phyloP scores from a whole-genome alignment of 1,140 invertebrate species.

The Adoxophyes honmai region DNA sequence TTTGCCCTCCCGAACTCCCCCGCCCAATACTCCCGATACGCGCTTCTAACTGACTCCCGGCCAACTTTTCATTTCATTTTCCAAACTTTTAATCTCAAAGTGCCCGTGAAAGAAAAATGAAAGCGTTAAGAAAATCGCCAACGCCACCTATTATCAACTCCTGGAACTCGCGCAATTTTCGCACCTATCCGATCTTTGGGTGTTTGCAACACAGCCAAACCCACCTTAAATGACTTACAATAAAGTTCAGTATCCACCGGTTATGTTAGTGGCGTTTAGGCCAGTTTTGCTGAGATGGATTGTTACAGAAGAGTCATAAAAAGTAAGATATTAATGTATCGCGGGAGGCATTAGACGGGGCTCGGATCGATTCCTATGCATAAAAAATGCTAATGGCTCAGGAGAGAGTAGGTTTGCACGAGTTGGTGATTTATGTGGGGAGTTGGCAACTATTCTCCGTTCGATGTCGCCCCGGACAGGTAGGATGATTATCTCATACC shows the following conservation, averaged over 20 bases:
- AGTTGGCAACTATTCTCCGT: slow-evolving; percentile 61
- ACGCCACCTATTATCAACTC: slow-evolving; percentile 75
- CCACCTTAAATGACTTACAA: neutral
- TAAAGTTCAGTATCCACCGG: slow-evolving; percentile 20
- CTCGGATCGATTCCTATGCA: slow-evolving; percentile 74
- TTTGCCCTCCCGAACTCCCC: slow-evolving; percentile 7
- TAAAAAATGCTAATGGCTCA: slow-evolving; percentile 76
- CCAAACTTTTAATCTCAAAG: slow-evolving; percentile 77
- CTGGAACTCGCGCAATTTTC: slow-evolving; percentile 43
- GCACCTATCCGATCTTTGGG: slow-evolving; percentile 4
- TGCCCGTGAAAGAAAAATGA: slow-evolving; percentile 76
- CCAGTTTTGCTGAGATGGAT: slow-evolving; percentile 41
- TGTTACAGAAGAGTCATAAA: slow-evolving; percentile 76
- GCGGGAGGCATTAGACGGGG: slow-evolving; percentile 73
- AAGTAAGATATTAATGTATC: slow-evolving; percentile 78
- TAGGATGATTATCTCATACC: slow-evolving; percentile 25
- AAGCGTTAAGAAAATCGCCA: slow-evolving; percentile 74
- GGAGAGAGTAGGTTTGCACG: slow-evolving; percentile 52
- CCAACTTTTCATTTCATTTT: slow-evolving; percentile 74
- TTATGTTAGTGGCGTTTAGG: slow-evolving; percentile 30
- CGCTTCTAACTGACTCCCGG: slow-evolving; percentile 25
- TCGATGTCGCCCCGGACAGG: slow-evolving; percentile 57
- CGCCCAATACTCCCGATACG: slow-evolving; percentile 53
- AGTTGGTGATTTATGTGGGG: slow-evolving; percentile 64
- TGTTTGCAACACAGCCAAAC: neutral